Conservation (phyloP, 2,113 vertebrate genomes). For the Onychostruthus taczanowskii region DNA sequence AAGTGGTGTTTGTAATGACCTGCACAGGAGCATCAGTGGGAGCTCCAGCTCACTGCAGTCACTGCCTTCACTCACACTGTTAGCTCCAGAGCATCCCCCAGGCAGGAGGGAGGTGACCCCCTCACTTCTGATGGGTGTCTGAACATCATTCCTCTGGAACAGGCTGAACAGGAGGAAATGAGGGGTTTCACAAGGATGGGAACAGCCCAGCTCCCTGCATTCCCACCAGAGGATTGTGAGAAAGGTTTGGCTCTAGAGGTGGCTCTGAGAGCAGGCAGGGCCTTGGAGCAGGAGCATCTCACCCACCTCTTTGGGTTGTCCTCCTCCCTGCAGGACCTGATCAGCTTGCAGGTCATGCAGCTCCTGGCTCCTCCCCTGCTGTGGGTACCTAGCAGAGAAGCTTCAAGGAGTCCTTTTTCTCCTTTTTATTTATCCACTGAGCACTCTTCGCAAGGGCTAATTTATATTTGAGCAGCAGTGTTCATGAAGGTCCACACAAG, state of each 20-base stretch:
- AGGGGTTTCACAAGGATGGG: background rate
- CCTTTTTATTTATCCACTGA: constrained; percentile 15
- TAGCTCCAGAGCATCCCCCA: background rate
- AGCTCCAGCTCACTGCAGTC: background rate
- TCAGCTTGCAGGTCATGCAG: fast-evolving
- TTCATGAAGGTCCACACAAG: background rate
- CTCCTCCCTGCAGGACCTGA: background rate
- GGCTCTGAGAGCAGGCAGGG: background rate
- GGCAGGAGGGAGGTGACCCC: background rate
- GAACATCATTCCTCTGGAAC: background rate
- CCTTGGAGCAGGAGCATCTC: background rate
- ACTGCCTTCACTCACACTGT: background rate
- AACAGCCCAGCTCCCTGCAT: background rate
- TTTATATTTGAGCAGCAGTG: constrained; percentile 45
- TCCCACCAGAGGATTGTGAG: background rate
- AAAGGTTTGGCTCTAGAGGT: background rate
- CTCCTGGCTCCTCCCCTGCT: background rate
- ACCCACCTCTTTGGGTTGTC: background rate
- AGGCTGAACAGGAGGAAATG: background rate
- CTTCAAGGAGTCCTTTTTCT: background rate
- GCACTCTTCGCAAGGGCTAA: background rate
- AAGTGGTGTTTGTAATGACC: background rate
- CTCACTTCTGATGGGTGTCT: background rate
- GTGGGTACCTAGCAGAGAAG: background rate
- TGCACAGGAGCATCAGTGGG: background rate